A percentile compares a stretch with the other conserved stretches of the same genome.
phyloP scores from a whole-genome alignment of 2,888 invertebrate species.

The Dryomyza anilis region DNA sequence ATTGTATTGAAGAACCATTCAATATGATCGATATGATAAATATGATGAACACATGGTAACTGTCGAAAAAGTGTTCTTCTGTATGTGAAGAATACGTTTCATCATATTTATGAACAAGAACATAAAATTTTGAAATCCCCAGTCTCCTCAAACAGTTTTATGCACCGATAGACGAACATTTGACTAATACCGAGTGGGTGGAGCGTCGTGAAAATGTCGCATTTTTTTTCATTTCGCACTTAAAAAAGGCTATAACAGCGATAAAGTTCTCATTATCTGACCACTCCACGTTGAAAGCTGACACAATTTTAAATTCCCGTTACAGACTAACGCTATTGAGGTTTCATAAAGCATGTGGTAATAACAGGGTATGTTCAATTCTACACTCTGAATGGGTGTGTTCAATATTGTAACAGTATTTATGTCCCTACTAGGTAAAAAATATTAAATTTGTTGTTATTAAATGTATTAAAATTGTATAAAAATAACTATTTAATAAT shows the following conservation, averaged over 20 bases:
- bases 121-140: background rate
- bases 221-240: slow-evolving; percentile 16
- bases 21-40: background rate
- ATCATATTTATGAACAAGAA: too few species aligned
- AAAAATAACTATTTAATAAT: too few species aligned
- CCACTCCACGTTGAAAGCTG: too few species aligned
- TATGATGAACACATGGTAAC: too few species aligned
- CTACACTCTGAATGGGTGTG: background rate
- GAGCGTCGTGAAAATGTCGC: background rate
- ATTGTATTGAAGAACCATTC: too few species aligned
- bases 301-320: slow-evolving; percentile 6
- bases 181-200: background rate
- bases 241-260: slow-evolving; percentile 3
- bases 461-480: too few species aligned
- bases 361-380: slow-evolving; percentile 2
- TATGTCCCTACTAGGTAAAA: too few species aligned
- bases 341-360: background rate
- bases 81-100: too few species aligned
- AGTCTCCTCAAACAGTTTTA: background rate
- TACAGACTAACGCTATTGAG: background rate
- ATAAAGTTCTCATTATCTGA: slow-evolving; percentile 13
- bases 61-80: too few species aligned
- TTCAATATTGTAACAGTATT: too few species aligned
- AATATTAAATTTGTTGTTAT: too few species aligned
- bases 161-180: background rate